phyloP scores from a whole-genome alignment of 2,113 vertebrate species.

The Semnornis frantzii region DNA sequence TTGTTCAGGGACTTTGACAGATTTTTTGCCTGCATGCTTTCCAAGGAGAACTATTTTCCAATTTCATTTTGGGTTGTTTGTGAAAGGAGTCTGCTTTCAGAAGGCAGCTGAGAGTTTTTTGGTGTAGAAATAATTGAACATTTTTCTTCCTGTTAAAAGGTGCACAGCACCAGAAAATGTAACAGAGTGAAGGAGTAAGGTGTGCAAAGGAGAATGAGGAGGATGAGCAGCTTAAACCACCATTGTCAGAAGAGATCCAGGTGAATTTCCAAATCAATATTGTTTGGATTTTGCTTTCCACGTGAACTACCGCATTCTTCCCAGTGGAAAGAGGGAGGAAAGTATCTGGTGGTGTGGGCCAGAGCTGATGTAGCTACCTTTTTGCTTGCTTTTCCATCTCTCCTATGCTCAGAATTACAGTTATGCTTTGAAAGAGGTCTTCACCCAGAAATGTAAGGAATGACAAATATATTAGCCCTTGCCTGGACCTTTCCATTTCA shows the following conservation, averaged over 20 bases:
- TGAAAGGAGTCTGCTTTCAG: neutral
- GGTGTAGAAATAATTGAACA: neutral
- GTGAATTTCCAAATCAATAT: neutral
- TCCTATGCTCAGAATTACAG: neutral
- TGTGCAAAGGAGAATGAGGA: neutral
- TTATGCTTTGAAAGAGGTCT: neutral
- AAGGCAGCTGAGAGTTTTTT: neutral
- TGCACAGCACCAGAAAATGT: neutral
- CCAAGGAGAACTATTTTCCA: neutral
- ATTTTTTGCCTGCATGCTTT: neutral
- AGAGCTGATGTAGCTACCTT: neutral
- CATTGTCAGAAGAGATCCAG: neutral
- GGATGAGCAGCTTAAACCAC: neutral
- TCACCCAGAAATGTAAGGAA: neutral
- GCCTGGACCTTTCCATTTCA: neutral
- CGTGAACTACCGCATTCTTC: neutral
- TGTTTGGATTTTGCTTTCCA: neutral
- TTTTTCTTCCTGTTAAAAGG: neutral
- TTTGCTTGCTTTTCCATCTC: neutral
- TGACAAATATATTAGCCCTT: neutral
- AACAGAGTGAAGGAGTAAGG: neutral
- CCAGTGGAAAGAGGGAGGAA: neutral
- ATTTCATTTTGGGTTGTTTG: neutral
- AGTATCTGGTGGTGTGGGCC: neutral
- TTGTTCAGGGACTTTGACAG: neutral